A percentile compares a stretch with the other conserved stretches of the same genome.
Conservation (phyloP, 2,888 invertebrate species). For the Agriopis leucophaearia region DNA sequence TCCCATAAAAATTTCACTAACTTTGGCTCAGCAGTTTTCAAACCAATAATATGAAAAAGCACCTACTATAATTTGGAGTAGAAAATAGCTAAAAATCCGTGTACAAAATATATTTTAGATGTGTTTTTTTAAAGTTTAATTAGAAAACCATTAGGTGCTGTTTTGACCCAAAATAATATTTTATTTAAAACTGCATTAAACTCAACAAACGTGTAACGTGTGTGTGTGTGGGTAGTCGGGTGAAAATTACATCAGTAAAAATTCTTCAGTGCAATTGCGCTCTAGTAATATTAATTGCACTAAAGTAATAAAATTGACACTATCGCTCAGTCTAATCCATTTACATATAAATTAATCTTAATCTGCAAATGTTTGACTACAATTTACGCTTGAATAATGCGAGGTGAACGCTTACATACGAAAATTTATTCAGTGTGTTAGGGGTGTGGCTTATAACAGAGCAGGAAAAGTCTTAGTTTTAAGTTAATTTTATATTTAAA, state of each 20-base stretch:
- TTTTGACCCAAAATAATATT: too few species aligned
- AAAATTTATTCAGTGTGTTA: conserved; percentile 15
- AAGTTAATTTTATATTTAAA: background rate
- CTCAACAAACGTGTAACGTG: too few species aligned
- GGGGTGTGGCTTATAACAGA: background rate
- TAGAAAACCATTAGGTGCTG: background rate
- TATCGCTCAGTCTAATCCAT: conserved; percentile 39
- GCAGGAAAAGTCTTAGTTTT: background rate
- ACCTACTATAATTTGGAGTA: too few species aligned
- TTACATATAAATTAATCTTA: conserved; percentile 57
- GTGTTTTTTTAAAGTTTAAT: too few species aligned
- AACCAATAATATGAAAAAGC: too few species aligned
- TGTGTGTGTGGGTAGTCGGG: too few species aligned
- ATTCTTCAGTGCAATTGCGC: too few species aligned
- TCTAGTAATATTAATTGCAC: background rate
- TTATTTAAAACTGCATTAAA: background rate
- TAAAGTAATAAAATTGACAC: background rate
- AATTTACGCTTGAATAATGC: conserved; percentile 45
- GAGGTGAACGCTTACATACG: conserved; percentile 25
- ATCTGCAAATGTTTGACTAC: conserved; percentile 49
- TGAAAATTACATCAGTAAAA: background rate
- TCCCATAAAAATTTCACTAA: too few species aligned
- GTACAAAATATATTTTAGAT: too few species aligned
- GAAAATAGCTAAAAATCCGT: too few species aligned
- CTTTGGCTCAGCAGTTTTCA: too few species aligned